Percentiles rank a stretch among this genome's conserved stretches.
Evolutionary conservation across 2,113 vertebrate species (phyloP).

Genomic region (Heloderma charlesbogerti): DNA sequence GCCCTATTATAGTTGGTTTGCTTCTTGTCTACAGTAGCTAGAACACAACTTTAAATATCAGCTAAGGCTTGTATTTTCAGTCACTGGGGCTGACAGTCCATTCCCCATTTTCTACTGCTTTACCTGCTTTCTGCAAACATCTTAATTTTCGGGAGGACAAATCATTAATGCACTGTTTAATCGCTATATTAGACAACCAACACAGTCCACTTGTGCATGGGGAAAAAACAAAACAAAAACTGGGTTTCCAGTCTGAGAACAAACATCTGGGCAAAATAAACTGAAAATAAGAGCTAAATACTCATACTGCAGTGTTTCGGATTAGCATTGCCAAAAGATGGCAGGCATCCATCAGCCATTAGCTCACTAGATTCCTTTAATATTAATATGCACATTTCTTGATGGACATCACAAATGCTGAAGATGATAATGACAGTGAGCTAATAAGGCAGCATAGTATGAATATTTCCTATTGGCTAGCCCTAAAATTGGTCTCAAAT

Average conservation of each 20-base stretch:
- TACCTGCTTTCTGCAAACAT: conserved; percentile 54
- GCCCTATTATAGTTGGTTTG: conserved; percentile 18
- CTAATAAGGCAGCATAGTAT: conserved; percentile 49
- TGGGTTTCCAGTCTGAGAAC: conserved; percentile 41
- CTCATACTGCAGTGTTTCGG: conserved; percentile 53
- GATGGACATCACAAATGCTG: conserved; percentile 53
- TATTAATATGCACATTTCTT: conserved; percentile 66
- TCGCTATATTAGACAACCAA: conserved; percentile 51
- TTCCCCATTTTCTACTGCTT: conserved; percentile 27
- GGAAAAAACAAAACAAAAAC: conserved; percentile 46
- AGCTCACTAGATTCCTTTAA: conserved; percentile 59
- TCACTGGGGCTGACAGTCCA: background rate
- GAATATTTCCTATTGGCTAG: conserved; percentile 44
- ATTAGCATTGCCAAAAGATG: conserved; percentile 70
- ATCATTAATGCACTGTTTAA: conserved; percentile 56
- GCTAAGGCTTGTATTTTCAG: conserved; percentile 23
- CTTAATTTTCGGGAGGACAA: conserved; percentile 47
- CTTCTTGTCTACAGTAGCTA: conserved; percentile 33
- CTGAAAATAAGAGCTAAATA: conserved; percentile 36
- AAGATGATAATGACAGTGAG: conserved; percentile 51
- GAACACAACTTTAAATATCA: conserved; percentile 34
- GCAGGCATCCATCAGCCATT: conserved; percentile 65
- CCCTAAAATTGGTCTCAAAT: conserved; percentile 53
- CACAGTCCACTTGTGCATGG: conserved; percentile 44
- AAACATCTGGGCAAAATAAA: conserved; percentile 59